Evolutionary conservation across 2,797 vertebrate species (phyloP), one percentile per base, ranked within the genome.

Genomic region (Anguilla anguilla): DNA sequence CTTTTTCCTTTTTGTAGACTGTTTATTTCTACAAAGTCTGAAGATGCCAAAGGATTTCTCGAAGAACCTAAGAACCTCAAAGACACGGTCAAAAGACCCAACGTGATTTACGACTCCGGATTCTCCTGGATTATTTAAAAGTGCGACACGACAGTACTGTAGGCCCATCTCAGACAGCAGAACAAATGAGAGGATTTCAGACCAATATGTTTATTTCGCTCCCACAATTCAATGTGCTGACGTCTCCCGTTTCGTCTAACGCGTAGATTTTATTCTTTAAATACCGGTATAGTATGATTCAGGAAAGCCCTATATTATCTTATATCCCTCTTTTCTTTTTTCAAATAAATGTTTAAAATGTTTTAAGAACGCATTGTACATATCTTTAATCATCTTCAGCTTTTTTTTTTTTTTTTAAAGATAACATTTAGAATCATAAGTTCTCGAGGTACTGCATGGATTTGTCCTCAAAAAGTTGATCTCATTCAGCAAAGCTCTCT

Each of bases 41-140:
- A 94, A 95, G 93, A 95, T 90, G 90, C 91, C 91, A 89, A 94
- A 92, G 94, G 94, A 94, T 94, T 94, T 95, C 93, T 94, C 92
- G 93, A 94, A 95, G 94, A 95, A 96, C 93, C 92, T 93, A 90
- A 92, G 88, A 93, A 96, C 95, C 95, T 96, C 95, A 95, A 84
- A 92, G 93, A 91, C 91, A 90, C 88, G 93, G 90, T 90, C 89
- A 88, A 92, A 90, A 94, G 90, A 93, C 90, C 88, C 91, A 92
- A 90, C 87, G 93, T 93, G 92, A 93, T 91, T 90, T 89, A 91
- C 89, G 89, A 46, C 91, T 89, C 91, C 90, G 88, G 90, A 91
- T 88, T 89, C n/a, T 87, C 51, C n/a, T 19, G 49, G 79, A 61
- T 43, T 31, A 64, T 79, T 87, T 87, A 28, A 64, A 35, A 87